A percentile compares a stretch with the other conserved stretches of the same genome.
Evolutionary conservation across 2,113 vertebrate genomes (phyloP).

Genomic region (Willisornis vidua): DNA sequence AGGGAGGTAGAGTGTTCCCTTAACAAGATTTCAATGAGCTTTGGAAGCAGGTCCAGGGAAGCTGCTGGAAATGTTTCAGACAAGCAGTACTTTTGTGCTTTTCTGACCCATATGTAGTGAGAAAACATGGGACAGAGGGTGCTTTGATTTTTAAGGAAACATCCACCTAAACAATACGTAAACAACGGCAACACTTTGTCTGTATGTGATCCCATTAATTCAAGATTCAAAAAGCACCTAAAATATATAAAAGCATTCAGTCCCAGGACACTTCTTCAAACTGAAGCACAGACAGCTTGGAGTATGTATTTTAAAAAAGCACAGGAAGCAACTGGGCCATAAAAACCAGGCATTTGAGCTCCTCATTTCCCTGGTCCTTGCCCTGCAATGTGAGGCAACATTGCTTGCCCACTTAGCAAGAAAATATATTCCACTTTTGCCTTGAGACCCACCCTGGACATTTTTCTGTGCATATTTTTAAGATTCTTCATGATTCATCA

Average conservation of each 20-base stretch:
- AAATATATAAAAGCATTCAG: not conserved
- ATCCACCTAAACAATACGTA: not conserved
- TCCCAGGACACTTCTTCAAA: not conserved
- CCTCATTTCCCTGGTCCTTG: not conserved
- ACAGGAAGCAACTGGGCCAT: not conserved
- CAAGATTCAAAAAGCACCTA: not conserved
- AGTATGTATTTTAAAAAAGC: not conserved
- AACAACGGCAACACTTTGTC: not conserved
- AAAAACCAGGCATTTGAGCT: not conserved
- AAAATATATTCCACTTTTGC: not conserved
- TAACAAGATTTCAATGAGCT: constrained; percentile 67
- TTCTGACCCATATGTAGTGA: constrained; percentile 29
- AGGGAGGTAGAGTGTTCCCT: constrained; percentile 60
- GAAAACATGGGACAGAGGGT: constrained; percentile 7
- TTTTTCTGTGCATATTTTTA: constrained; percentile 24
- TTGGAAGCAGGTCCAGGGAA: constrained; percentile 64
- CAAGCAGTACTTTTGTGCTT: constrained; percentile 37
- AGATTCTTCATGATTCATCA: constrained; percentile 38
- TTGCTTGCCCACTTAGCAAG: not conserved
- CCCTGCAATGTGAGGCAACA: not conserved
- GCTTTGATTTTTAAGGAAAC: constrained; percentile 26
- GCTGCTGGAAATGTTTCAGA: constrained; percentile 60
- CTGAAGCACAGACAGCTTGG: not conserved
- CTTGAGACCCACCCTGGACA: constrained; percentile 33
- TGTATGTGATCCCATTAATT: not conserved